Evolutionary conservation across 2,888 invertebrate species (phyloP).

Genomic region (Ischnura elegans): DNA sequence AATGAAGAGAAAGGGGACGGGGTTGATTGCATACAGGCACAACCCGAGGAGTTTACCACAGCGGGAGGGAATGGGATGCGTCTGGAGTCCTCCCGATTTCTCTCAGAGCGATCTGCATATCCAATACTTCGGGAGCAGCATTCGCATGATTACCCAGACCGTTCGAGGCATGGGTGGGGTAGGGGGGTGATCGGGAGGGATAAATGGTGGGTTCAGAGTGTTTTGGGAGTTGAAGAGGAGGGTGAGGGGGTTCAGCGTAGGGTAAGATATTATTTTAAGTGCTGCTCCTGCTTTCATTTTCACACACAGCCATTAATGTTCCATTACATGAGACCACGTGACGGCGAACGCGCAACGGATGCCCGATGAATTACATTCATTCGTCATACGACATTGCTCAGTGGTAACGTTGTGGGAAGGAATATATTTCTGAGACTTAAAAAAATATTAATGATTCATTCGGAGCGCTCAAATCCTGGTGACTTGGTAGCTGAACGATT

Average conservation of each 20-base stretch:
- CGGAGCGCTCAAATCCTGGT: too few species aligned
- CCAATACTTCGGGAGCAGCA: slow-evolving; percentile 61
- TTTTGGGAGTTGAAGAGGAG: too few species aligned
- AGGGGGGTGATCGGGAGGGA: background rate
- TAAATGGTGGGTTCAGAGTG: background rate
- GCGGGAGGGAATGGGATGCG: background rate
- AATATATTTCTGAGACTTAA: background rate
- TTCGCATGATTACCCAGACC: slow-evolving; percentile 47
- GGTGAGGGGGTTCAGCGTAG: background rate
- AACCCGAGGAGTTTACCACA: too few species aligned
- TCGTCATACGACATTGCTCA: slow-evolving; percentile 43
- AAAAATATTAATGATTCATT: background rate
- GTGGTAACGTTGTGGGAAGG: background rate
- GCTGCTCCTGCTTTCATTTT: slow-evolving; percentile 53
- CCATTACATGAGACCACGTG: slow-evolving; percentile 35
- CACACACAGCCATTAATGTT: slow-evolving; percentile 62
- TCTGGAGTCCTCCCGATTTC: background rate
- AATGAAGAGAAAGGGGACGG: background rate
- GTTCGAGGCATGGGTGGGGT: background rate
- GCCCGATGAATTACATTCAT: slow-evolving; percentile 49
- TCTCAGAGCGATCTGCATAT: slow-evolving; percentile 55
- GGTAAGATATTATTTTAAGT: slow-evolving; percentile 42
- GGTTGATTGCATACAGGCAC: too few species aligned
- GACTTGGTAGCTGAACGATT: too few species aligned
- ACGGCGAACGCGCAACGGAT: slow-evolving; percentile 33